Percentiles rank a stretch among this genome's conserved stretches.
phyloP scores from a whole-genome alignment of 1,140 invertebrate genomes.

The Trissolcus basalis region DNA sequence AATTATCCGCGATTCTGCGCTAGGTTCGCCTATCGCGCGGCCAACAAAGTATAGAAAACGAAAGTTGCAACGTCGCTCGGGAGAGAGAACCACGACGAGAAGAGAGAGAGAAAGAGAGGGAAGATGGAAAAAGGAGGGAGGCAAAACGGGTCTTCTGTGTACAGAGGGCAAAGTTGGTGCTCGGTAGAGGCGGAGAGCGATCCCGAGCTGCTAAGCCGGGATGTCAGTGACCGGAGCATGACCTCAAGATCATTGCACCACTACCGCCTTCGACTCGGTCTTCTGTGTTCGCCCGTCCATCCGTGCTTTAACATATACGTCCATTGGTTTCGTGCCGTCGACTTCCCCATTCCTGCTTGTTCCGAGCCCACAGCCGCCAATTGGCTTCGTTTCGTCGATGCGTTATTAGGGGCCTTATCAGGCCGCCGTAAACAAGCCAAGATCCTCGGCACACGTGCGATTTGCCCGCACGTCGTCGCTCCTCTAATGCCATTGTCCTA shows the following conservation, averaged over 20 bases:
- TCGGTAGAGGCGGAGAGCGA: constrained; percentile 51
- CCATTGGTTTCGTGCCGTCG: constrained; percentile 45
- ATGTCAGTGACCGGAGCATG: constrained; percentile 73
- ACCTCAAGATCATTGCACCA: constrained; percentile 71
- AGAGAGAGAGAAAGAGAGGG: constrained; percentile 8
- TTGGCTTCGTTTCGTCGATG: constrained; percentile 34
- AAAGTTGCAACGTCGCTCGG: constrained; percentile 45
- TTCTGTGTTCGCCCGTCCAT: constrained; percentile 52
- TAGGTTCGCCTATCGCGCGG: constrained; percentile 50
- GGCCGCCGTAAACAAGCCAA: constrained; percentile 10
- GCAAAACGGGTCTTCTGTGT: constrained; percentile 28
- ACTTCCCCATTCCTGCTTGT: constrained; percentile 51
- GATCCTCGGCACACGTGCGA: background rate
- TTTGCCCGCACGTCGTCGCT: background rate
- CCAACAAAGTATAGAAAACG: constrained; percentile 52
- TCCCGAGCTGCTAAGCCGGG: constrained; percentile 58
- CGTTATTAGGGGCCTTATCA: constrained; percentile 43
- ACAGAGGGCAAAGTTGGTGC: constrained; percentile 64
- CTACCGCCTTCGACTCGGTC: constrained; percentile 60
- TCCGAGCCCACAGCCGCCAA: constrained; percentile 25
- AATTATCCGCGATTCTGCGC: constrained; percentile 47
- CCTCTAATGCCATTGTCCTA: background rate
- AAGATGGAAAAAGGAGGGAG: constrained; percentile 6
- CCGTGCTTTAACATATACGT: constrained; percentile 39
- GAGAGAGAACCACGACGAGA: background rate